Percentiles rank a stretch among this genome's conserved stretches.
phyloP scores from a whole-genome alignment of 2,888 invertebrate genomes.

The Hypomecis atomaria region DNA sequence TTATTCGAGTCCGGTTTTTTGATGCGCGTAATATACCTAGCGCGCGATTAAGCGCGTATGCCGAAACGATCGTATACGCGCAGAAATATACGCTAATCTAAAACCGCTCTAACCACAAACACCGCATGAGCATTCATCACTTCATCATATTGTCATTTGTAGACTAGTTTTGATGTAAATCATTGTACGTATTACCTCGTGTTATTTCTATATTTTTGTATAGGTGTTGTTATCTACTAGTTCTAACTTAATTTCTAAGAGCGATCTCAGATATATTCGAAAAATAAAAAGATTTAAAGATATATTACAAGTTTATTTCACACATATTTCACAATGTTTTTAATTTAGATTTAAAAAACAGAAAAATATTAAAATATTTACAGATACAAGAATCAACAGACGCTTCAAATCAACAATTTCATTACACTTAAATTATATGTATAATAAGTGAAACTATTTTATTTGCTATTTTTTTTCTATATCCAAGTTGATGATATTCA shows the following conservation, averaged over 20 bases:
- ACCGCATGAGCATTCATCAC: too few relatives aligned
- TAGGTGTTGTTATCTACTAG: too few relatives aligned
- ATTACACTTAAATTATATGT: conserved; percentile 60
- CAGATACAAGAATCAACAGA: conserved; percentile 79
- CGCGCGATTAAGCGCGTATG: too few relatives aligned
- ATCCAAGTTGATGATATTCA: conserved; percentile 34
- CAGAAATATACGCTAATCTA: too few relatives aligned
- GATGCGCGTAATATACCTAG: too few relatives aligned
- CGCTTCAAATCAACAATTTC: conserved; percentile 74
- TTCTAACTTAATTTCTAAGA: neutral
- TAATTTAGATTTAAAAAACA: conserved; percentile 72
- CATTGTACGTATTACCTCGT: too few relatives aligned
- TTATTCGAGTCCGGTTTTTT: too few relatives aligned
- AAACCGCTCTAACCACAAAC: too few relatives aligned
- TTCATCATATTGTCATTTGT: too few relatives aligned
- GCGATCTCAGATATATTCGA: neutral
- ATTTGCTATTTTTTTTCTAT: conserved; percentile 35
- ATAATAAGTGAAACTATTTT: conserved; percentile 38
- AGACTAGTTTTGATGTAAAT: too few relatives aligned
- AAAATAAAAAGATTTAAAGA: conserved; percentile 45
- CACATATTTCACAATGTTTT: conserved; percentile 79
- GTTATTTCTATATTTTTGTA: too few relatives aligned
- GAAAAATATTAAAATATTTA: conserved; percentile 78
- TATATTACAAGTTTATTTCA: conserved; percentile 83
- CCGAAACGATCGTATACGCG: too few relatives aligned